Base-by-base conservation (phyloP, 1,140 invertebrate species). In the Drosophila teissieri region DNA sequence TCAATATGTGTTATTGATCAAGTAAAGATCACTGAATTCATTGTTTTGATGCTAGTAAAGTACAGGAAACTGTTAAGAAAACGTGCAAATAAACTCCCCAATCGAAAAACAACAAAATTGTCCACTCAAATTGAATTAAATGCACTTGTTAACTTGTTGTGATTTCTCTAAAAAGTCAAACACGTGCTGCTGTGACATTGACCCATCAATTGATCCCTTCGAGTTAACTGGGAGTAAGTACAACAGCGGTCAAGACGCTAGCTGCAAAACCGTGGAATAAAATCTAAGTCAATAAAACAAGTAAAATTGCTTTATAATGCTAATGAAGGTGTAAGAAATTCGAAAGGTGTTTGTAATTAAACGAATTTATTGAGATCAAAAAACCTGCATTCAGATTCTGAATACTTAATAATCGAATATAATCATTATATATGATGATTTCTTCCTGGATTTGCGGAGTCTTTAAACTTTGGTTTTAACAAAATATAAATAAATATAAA, bases 141-240 rank as follows among this genome's bases (percentile, higher is more conserved):
- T 4, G 11, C 15, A 36, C 4, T 52, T 14, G 34, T 36, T 36
- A 19, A 52, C 49, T 52, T 34, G 48, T 34, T 49, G 31, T 51
- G 48, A 51, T 27, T 31, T 51, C 0, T 11, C 44, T 4, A 10
- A 65, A 46, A 48, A 19, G 10, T 45, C 15, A 74, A 57, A 10
- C 60, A 75, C 73, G 73, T 75, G 69, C 27, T 74, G 40, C 22
- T 10, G 34, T 73, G 82, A 69, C 82, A 86, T 85, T 85, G 78
- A 86, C 81, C 48, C 55, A 45, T 73, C 74, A 85, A 86, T 85
- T 85, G 78, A 86, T 74, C 82, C 62, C 52, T 58, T 45, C 36
- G 10, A 46, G 8, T 11, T 27, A 48, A 48, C 31, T 36, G 40
- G 12, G 11, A 46, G 5, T 34, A 36, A 15, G 22, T 22, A 34